phyloP scores from a whole-genome alignment of 1,140 invertebrate genomes.

The Muscidifurax raptorellus region DNA sequence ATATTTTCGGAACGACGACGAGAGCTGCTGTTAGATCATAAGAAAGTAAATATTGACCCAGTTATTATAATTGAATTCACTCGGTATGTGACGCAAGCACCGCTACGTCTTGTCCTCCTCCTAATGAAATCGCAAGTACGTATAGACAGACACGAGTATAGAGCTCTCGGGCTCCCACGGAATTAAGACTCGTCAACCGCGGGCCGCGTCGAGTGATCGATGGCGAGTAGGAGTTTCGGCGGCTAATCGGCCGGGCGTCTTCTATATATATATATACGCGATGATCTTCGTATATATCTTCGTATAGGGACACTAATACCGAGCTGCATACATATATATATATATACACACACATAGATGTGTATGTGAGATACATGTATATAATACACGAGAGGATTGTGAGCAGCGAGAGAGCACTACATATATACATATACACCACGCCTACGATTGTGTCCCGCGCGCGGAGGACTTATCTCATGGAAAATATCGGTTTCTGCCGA shows the following conservation, averaged over 20 bases:
- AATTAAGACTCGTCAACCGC: background rate
- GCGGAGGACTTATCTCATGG: background rate
- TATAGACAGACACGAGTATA: background rate
- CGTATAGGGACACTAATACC: no score
- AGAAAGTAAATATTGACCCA: conserved; percentile 1
- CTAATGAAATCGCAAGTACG: background rate
- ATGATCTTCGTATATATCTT: no score
- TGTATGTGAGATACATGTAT: background rate
- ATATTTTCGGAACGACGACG: background rate
- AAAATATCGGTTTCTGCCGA: conserved; percentile 20
- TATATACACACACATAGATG: background rate
- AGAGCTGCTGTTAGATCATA: background rate
- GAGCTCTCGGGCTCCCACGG: background rate
- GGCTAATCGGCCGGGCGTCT: background rate
- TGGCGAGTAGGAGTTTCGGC: conserved; percentile 10
- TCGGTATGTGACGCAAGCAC: background rate
- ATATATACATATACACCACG: background rate
- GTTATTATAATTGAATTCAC: background rate
- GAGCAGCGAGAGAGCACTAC: background rate
- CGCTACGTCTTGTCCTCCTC: background rate
- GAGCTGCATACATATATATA: background rate
- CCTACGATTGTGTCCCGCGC: conserved; percentile 18
- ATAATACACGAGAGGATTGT: background rate
- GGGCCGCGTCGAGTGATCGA: background rate
- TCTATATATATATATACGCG: background rate